Evolutionary conservation across 1,140 invertebrate species (phyloP), one percentile per base, ranked within the genome.

Genomic region (Octopus bimaculoides): DNA sequence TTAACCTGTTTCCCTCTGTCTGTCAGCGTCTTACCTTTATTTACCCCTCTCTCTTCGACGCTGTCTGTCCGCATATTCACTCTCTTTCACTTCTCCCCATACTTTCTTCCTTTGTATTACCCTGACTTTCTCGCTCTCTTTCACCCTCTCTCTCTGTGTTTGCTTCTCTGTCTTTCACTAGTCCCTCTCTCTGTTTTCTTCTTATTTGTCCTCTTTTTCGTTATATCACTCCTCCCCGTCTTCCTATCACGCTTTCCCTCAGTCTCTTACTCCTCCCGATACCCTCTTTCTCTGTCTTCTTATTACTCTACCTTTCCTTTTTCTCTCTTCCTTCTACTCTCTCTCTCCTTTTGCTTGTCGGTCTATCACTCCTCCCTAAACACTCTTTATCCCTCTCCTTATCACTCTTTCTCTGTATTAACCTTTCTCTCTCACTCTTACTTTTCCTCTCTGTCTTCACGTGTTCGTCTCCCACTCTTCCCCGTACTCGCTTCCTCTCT

Each of bases 171-270:
- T 76, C 73, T 61, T 1, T 41, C 52, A 6, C 10, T n/a, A 4
- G 10, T 41, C 7, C 20, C 20, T 75, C 20, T 20, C 20, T 52
- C 20, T 20, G 7, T 75, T 52, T 20, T 75, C 20, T 20, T 52
- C 20, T 52, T 20, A 8, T 52, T 75, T 20, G 7, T 75, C 73
- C 20, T 75, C 20, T 20, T 75, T 75, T 52, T 20, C 20, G 7
- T 52, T 61, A 5, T 75, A 5, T 10, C 9, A 55, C 55, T 66
- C 56, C 52, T 56, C 61, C 52, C 52, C 52, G 12, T 26, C 66
- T 52, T 41, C 77, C 9, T 55, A 20, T 71, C 74, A 52, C 56
- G 52, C 73, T 71, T 79, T 71, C 73, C 78, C 56, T 71, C 56
- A 61, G 71, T 69, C 56, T 52, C 56, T 53, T 56, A 52, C 74